A percentile compares a stretch with the other conserved stretches of the same genome.
These are phyloP conservation scores for Dissostichus mawsoni DNA, from an alignment of 2,113 vertebrate species.

Conservation along the genomic window DNA sequence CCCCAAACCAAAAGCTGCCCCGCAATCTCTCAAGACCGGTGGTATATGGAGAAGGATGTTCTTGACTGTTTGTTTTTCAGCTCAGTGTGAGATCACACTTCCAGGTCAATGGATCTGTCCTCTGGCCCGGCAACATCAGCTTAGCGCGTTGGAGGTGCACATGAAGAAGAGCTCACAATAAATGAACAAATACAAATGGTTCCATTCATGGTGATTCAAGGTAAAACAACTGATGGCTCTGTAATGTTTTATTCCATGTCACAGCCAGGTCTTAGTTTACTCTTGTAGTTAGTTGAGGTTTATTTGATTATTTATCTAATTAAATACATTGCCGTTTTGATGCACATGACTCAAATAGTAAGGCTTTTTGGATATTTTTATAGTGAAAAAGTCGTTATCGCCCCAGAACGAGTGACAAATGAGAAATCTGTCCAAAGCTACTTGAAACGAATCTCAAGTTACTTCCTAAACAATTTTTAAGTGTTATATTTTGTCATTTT, in stretches of 20 bases:
- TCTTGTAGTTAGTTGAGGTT: too few relatives aligned
- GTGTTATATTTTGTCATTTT: too few relatives aligned
- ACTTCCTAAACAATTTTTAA: too few relatives aligned
- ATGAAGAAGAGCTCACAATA: background rate
- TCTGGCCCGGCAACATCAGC: background rate
- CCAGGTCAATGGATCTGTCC: slow-evolving; percentile 33
- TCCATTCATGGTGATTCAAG: background rate
- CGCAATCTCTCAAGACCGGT: slow-evolving; percentile 30
- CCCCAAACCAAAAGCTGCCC: background rate
- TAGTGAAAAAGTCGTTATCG: too few relatives aligned
- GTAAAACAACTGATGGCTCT: background rate
- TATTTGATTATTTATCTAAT: too few relatives aligned
- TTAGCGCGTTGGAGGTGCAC: background rate
- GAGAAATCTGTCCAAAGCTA: too few relatives aligned
- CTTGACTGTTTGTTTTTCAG: slow-evolving; percentile 37
- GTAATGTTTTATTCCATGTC: background rate
- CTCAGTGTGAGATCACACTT: slow-evolving; percentile 48
- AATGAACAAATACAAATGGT: background rate
- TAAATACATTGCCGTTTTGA: too few relatives aligned
- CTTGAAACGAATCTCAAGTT: too few relatives aligned
- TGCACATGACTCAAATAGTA: too few relatives aligned
- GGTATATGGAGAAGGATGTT: background rate
- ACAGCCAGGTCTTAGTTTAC: too few relatives aligned
- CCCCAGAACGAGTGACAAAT: too few relatives aligned
- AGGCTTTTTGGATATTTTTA: too few relatives aligned